Evolutionary conservation across 2,113 vertebrate genomes (phyloP).

Genomic region (zebrafish (Danio rerio)): DNA sequence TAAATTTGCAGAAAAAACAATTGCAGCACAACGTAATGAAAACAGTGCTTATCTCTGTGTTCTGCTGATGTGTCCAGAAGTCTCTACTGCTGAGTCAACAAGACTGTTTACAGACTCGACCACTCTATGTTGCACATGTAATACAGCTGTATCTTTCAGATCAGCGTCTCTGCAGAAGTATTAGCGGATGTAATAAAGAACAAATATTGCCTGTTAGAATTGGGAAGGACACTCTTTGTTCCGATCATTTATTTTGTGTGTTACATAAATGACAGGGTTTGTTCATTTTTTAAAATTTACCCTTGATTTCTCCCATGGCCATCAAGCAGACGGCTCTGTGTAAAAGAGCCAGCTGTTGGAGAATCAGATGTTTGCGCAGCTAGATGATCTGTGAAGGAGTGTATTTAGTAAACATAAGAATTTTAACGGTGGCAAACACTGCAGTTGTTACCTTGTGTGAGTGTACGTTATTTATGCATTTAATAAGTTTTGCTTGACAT

Average conservation of each 20-base stretch:
- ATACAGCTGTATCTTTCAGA: slow-evolving; percentile 3
- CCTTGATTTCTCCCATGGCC: slow-evolving; percentile 77
- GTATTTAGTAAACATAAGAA: slow-evolving; percentile 49
- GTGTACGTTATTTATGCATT: slow-evolving; percentile 18
- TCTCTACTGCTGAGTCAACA: slow-evolving; percentile 19
- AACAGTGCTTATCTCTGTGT: not conserved
- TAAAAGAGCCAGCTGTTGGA: slow-evolving; percentile 78
- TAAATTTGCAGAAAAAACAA: not conserved
- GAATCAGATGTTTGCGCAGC: slow-evolving; percentile 65
- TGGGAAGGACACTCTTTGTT: slow-evolving; percentile 33
- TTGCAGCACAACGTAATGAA: not conserved
- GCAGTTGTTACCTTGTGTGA: not conserved
- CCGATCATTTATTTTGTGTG: slow-evolving; percentile 61
- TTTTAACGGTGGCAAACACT: slow-evolving; percentile 6
- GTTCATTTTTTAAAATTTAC: slow-evolving; percentile 76
- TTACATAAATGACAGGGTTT: slow-evolving; percentile 78
- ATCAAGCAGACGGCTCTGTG: slow-evolving; percentile 64
- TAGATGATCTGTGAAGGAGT: slow-evolving; percentile 78
- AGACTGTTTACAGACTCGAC: not conserved
- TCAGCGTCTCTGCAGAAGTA: not conserved
- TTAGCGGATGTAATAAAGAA: not conserved
- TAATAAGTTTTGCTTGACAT: not conserved
- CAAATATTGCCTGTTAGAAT: slow-evolving; percentile 34
- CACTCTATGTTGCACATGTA: slow-evolving; percentile 17
- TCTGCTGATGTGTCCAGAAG: slow-evolving; percentile 4